phyloP scores from a whole-genome alignment of 2,797 vertebrate genomes.

The Tachyglossus aculeatus region DNA sequence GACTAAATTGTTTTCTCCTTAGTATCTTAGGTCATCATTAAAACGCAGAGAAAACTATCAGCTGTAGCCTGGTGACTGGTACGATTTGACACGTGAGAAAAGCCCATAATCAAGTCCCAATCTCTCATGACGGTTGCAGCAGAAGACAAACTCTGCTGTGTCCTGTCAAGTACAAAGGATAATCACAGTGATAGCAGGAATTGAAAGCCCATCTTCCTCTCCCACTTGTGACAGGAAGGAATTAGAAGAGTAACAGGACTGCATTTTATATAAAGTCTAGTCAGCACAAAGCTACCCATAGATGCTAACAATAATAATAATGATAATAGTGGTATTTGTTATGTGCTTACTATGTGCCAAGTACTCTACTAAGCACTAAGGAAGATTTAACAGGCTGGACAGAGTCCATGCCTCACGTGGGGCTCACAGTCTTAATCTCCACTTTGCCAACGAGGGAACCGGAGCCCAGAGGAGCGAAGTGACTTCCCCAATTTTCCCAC shows the following conservation, averaged over 20 bases:
- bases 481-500: no score
- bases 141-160: constrained; percentile 1
- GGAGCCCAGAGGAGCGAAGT: no score
- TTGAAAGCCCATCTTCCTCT: constrained; percentile 1
- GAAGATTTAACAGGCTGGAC: no score
- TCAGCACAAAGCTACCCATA: no score
- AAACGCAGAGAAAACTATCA: neutral
- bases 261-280: neutral
- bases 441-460: no score
- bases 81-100: neutral
- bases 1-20: neutral
- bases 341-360: no score
- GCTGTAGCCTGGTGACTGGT: neutral
- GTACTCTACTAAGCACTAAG: no score
- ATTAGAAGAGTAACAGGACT: neutral
- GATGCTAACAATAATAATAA: no score
- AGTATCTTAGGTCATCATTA: neutral
- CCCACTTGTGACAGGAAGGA: constrained; percentile 17
- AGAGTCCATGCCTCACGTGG: no score
- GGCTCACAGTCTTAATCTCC: no score
- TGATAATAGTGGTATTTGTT: no score
- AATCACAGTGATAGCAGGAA: constrained; percentile 13
- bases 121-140: neutral
- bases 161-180: neutral
- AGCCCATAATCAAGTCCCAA: neutral